Percentiles rank a stretch among this genome's conserved stretches.
phyloP scores from a whole-genome alignment of 2,113 vertebrate species.

The Holacanthus passer region DNA sequence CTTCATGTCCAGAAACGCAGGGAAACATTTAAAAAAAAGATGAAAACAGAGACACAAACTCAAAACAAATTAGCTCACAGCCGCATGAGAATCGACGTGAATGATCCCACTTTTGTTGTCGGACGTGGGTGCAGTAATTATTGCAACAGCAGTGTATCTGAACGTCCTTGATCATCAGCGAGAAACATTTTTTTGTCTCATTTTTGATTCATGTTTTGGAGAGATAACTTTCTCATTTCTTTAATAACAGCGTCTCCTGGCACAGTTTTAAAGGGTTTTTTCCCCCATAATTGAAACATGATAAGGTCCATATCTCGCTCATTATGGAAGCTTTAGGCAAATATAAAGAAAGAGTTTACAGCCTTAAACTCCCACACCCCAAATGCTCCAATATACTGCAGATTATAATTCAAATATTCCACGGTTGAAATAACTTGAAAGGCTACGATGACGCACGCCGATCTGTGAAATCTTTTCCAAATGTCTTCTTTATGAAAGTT shows the following conservation, averaged over 20 bases:
- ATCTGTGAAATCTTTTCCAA: conserved; percentile 75
- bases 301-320: conserved; percentile 76
- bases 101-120: conserved; percentile 22
- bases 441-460: conserved; percentile 64
- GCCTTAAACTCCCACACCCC: conserved; percentile 79
- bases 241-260: conserved; percentile 69
- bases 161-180: conserved; percentile 55
- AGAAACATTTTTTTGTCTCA: conserved; percentile 43
- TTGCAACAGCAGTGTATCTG: conserved; percentile 37
- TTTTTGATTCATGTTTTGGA: conserved; percentile 74
- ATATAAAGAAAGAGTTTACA: conserved; percentile 70
- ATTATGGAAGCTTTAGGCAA: conserved; percentile 81
- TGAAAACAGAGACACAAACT: conserved; percentile 46
- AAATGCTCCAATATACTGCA: conserved; percentile 52
- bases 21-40: conserved; percentile 41
- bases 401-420: conserved; percentile 68
- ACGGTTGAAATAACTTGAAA: conserved; percentile 75
- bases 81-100: conserved; percentile 15
- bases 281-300: conserved; percentile 43
- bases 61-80: conserved; percentile 41
- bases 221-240: conserved; percentile 74
- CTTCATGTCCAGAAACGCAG: conserved; percentile 42
- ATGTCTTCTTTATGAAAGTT: conserved; percentile 78
- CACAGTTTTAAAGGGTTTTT: conserved; percentile 68
- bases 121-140: conserved; percentile 40